Evolutionary conservation across 2,113 vertebrate species (phyloP).

Genomic region (Felis catus): F.catus_Fca126_mat1.0 CM031423.1:38231501-38232000

Average conservation of each 20-base stretch:
- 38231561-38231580: neutral
- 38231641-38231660: neutral
- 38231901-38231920: neutral
- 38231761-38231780: neutral
- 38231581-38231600: neutral
- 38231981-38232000: neutral
- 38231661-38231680: neutral
- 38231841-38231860: neutral
- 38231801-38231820: neutral
- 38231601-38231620: neutral
- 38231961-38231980: neutral
- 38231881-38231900: neutral
- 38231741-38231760: neutral
- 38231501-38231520: neutral
- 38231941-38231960: neutral
- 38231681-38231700: rapidly evolving
- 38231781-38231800: neutral
- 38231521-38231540: neutral
- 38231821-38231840: neutral
- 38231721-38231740: neutral
- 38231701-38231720: neutral
- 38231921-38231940: neutral
- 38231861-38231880: neutral
- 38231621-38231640: neutral
- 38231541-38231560: neutral